Evolutionary conservation across 2,888 invertebrate genomes (phyloP), one percentile per base, ranked within the genome.

Genomic region (Sussaba pulchella): DNA sequence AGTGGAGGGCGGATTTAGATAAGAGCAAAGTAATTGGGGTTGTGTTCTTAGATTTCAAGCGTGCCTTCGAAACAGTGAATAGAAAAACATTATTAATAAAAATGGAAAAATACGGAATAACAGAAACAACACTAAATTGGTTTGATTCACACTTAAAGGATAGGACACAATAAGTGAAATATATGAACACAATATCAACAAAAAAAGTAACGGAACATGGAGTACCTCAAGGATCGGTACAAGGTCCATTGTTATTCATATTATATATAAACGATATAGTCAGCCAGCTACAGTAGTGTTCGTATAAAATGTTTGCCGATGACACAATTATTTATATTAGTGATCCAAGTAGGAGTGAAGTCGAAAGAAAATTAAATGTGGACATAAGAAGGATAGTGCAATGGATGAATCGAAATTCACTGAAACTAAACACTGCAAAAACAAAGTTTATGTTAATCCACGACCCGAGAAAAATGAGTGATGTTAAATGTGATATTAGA

Each of bases 11-110:
- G 0, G 45, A 66, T 8, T 14, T 61, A 3, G 77, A 81, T 17
- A 41, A 72, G 1, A 52, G 41, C 1, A 43, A 74, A 71, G 43
- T 63, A 12, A 36, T 82, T 0, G 73, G 69, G 17, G 70, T 80
- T 1, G 67, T 82, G 10, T 77, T 82, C 36, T 45, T 80, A 12
- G 82, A 75, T 19, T 31, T 75, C n/a, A 59, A 54, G 57, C 41
- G 61, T 5, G 71, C 71, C 0, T 71, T 71, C 14, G 71, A 59
- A 71, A 71, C 59, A 19, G 57, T 75, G 2, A 59, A 75, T 12
- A 75, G 69, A 54, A 19, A 31, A 1, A 45, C 24, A 74, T 45
- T 84, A 43, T 47, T 82, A 0, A 17, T 19, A 14, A 72, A 67
- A 77, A 31, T 73, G 66, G 47, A 57, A 59, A 59, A 10, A 9